These are phyloP conservation scores for Lacerta viridis DNA, from an alignment of 2,797 vertebrate species.

Conservation along the genomic window DNA sequence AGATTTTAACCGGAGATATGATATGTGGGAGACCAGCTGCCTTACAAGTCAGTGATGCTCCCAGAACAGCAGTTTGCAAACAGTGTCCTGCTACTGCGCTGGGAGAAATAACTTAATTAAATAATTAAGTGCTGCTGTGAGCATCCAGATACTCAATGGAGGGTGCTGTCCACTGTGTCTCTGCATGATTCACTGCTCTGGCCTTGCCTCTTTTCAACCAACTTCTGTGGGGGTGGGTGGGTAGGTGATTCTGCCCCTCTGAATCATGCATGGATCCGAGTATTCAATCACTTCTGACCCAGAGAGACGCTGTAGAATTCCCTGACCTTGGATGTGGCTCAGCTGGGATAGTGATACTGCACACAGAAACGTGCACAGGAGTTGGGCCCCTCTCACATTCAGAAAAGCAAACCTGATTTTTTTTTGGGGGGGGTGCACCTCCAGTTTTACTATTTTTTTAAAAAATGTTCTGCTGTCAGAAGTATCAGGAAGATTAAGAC, in stretches of 20 bases:
- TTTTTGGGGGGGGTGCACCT: background rate
- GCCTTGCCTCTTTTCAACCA: background rate
- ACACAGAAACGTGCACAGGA: background rate
- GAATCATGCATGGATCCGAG: too few relatives aligned
- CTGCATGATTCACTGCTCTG: background rate
- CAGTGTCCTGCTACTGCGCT: background rate
- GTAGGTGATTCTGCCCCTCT: background rate
- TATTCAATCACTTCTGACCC: background rate
- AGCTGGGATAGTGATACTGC: background rate
- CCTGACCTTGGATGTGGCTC: background rate
- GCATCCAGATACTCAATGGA: too few relatives aligned
- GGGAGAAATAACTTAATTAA: background rate
- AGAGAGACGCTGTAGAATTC: background rate
- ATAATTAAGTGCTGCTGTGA: background rate
- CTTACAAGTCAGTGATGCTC: background rate
- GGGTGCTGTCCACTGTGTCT: background rate
- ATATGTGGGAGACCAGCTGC: background rate
- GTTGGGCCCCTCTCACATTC: too few relatives aligned
- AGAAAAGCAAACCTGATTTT: too few relatives aligned
- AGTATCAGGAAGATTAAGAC: background rate
- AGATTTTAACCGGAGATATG: background rate
- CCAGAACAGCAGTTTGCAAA: background rate
- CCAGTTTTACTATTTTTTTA: background rate
- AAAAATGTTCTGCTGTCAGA: background rate
- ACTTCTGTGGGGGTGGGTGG: background rate